Evolutionary conservation across 2,797 vertebrate species (phyloP).

Genomic region (Coccyzus lansbergi): DNA sequence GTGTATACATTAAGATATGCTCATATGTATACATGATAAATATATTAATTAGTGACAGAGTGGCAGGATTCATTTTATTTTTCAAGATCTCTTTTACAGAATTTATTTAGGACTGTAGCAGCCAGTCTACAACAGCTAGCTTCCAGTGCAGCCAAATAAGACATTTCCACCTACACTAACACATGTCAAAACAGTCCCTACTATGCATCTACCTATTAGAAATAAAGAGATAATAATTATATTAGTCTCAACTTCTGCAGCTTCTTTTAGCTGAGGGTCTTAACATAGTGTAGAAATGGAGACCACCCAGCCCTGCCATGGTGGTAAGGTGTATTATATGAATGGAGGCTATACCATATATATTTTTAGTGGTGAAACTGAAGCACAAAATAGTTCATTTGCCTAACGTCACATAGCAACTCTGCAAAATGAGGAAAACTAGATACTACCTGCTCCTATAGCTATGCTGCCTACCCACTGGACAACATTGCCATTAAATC

Average conservation of each 20-base stretch:
- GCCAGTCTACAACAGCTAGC: slow-evolving; percentile 67
- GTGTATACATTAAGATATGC: not conserved
- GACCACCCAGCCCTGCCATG: not conserved
- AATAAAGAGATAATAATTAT: slow-evolving; percentile 28
- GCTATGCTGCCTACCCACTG: not conserved
- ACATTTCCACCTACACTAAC: slow-evolving; percentile 74
- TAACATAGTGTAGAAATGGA: not conserved
- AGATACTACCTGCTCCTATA: not conserved
- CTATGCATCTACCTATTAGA: slow-evolving; percentile 37
- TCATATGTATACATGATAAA: not conserved
- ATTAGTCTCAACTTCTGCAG: not conserved
- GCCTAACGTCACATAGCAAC: not conserved
- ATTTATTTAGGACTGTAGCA: slow-evolving; percentile 63
- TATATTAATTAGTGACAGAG: slow-evolving; percentile 8
- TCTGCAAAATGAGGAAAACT: not conserved
- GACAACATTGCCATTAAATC: not conserved
- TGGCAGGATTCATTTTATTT: slow-evolving; percentile 23
- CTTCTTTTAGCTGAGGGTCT: not conserved
- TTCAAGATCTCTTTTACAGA: not conserved
- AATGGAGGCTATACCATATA: not conserved
- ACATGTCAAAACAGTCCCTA: slow-evolving; percentile 60
- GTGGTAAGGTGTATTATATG: not conserved
- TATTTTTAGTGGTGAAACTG: not conserved
- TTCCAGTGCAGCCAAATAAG: slow-evolving; percentile 65
- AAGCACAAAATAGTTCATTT: not conserved